Evolutionary conservation across 1,140 invertebrate genomes (phyloP), one percentile per base, ranked within the genome.

Genomic region (Gonatopus flavifemur): DNA sequence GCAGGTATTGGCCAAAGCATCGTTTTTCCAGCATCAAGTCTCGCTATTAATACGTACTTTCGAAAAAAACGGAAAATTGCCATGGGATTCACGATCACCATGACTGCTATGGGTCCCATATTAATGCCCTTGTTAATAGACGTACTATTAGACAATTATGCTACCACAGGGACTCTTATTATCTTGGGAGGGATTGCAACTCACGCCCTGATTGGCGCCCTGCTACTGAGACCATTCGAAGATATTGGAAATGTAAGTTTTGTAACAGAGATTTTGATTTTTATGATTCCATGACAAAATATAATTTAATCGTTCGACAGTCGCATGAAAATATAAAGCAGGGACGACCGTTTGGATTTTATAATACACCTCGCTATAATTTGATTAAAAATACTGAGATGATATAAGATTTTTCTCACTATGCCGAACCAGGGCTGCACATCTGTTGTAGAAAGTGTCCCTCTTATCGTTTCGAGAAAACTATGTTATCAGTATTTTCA

Each of bases 1-100:
- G n/a, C 12, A 62, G 59, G 59, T 36, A 35, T 54, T 1, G 59
- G 59, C 0, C 43, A 54, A 28, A 58, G 59, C 10, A 57, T 62
- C 4, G 38, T 53, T 8, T 61, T 24, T n/a, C 50, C 47, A 46
- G 58, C 57, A 15, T 57, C 58, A 5, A 61, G 10, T 25, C 78
- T 90, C 42, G 84, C 87, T 3, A 76, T 90, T 3, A 88, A 88
- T 63, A 82, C 84, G 0, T 90, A 88, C 63, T 91, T 91, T 52
- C 80, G 73, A 28, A 74, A 78, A 46, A 84, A 81, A 65, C 83
- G 87, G 40, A 84, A 83, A 31, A 73, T 82, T 20, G 88, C 88
- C 1, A 84, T 88, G 37, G 86, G 88, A 6, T 64, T 87, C 2
- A 81, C 87, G 0, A 83, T 88, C 72, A 86, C 86, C 1, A 79